A percentile compares a stretch with the other conserved stretches of the same genome.
Conservation (phyloP, 2,888 invertebrate species). For the Thelaira solivaga region DNA sequence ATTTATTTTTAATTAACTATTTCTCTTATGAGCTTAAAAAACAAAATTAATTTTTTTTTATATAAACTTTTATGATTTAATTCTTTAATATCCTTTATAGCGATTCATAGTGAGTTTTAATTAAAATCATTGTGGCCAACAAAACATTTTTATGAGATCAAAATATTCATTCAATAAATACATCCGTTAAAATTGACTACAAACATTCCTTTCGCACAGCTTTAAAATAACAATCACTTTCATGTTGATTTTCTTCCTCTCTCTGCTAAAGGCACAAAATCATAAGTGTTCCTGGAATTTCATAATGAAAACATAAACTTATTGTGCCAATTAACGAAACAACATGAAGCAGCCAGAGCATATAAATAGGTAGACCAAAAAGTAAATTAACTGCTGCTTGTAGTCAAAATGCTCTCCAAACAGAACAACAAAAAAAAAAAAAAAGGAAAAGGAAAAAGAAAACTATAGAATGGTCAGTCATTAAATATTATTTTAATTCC, state of each 20-base stretch:
- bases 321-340: conserved; percentile 48
- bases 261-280: too few species aligned
- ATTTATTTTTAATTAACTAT: too few species aligned
- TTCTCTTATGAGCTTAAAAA: too few species aligned
- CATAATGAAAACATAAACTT: conserved; percentile 54
- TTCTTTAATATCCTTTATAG: conserved; percentile 27
- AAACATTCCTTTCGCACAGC: background rate
- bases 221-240: conserved; percentile 11
- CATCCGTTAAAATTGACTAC: background rate
- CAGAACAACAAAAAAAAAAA: conserved; percentile 13
- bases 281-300: conserved; percentile 41
- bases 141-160: conserved; percentile 36
- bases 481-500: background rate
- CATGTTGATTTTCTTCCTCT: conserved; percentile 7
- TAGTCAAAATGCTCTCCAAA: conserved; percentile 19
- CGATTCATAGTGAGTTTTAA: conserved; percentile 29
- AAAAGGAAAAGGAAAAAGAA: conserved; percentile 29
- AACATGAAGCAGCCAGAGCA: conserved; percentile 25
- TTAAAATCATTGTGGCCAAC: conserved; percentile 42
- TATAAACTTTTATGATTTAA: background rate
- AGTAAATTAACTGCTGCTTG: conserved; percentile 33
- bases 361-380: background rate
- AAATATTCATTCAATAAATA: background rate
- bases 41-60: too few species aligned
- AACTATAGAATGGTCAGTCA: conserved; percentile 23